Evolutionary conservation across 1,140 invertebrate genomes (phyloP).

Genomic region (Melanaphis sacchari): DNA sequence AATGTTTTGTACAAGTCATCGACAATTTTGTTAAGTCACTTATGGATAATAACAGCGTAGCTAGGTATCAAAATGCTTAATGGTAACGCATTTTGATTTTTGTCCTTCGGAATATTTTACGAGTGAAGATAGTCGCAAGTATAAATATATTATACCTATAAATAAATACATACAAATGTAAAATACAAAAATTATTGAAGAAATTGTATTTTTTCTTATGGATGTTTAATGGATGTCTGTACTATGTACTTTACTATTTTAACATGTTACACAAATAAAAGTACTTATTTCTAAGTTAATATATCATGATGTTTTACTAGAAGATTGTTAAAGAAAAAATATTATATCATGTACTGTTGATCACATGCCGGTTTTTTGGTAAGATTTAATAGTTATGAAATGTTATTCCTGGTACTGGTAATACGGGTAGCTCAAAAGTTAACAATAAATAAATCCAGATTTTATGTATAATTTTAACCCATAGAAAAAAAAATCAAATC

Average conservation of each 20-base stretch:
- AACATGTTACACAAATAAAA: not conserved
- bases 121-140: not conserved
- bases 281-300: not conserved
- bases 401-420: not conserved
- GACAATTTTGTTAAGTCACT: not conserved
- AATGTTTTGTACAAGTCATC: not conserved
- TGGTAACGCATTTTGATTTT: not conserved
- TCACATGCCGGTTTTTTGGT: not conserved
- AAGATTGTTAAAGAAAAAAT: not conserved
- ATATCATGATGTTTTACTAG: not conserved
- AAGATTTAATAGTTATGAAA: not conserved
- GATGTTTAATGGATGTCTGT: not conserved
- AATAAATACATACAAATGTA: not conserved
- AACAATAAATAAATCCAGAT: not conserved
- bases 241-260: not conserved
- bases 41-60: not conserved
- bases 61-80: not conserved
- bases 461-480: constrained; percentile 23
- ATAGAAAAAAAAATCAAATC: not conserved
- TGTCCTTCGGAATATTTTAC: constrained; percentile 20
- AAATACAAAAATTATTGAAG: not conserved
- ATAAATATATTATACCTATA: not conserved
- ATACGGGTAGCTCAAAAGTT: not conserved
- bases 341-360: not conserved
- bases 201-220: not conserved